phyloP scores from a whole-genome alignment of 2,797 vertebrate species.

The Gambelia wislizenii region DNA sequence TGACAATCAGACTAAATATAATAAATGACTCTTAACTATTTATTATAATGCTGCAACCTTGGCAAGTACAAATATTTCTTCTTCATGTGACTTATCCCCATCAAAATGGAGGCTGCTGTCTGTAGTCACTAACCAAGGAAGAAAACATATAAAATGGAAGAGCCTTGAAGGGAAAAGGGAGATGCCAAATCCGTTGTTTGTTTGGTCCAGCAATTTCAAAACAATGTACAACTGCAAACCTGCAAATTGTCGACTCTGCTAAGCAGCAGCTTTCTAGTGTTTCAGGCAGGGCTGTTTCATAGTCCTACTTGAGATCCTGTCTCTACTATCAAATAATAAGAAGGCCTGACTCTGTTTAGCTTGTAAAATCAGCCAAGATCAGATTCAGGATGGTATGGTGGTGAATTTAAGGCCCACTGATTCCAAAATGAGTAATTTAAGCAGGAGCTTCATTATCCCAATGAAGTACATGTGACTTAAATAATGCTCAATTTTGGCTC shows the following conservation, averaged over 20 bases:
- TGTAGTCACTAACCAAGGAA: not conserved
- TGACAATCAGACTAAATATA: not conserved
- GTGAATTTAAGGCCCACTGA: not conserved
- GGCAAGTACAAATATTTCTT: conserved; percentile 17
- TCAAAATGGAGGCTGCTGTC: conserved; percentile 31
- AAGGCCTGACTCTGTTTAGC: too few species aligned
- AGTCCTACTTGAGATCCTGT: not conserved
- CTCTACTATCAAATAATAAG: too few species aligned
- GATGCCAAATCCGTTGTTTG: not conserved
- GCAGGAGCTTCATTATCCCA: not conserved
- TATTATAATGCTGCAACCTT: conserved; percentile 35
- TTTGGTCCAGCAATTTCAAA: not conserved
- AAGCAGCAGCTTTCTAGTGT: too few species aligned
- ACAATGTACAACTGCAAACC: not conserved
- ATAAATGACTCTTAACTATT: conserved; percentile 25
- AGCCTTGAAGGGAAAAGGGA: too few species aligned
- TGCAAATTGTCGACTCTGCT: not conserved
- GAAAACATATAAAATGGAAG: not conserved
- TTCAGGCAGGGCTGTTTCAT: not conserved
- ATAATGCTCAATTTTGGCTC: not conserved
- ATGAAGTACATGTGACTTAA: not conserved
- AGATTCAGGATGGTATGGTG: too few species aligned
- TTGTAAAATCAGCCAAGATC: too few species aligned
- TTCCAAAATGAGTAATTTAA: not conserved
- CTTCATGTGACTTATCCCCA: not conserved